Percentiles rank a stretch among this genome's conserved stretches.
Evolutionary conservation across 2,888 invertebrate species (phyloP).

Genomic region (Axea sp.): DNA sequence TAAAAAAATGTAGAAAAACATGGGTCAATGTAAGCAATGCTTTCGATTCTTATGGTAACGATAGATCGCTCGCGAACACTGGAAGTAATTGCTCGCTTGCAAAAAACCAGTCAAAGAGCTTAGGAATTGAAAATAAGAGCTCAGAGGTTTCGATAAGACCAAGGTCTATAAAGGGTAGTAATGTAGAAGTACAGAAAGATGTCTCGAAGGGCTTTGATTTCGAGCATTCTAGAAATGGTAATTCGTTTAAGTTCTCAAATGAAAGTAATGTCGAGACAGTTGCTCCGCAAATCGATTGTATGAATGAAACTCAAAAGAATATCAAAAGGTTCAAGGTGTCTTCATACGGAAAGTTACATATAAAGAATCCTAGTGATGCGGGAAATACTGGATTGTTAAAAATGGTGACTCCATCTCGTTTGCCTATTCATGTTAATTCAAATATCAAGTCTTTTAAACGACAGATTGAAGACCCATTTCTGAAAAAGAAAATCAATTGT

Average conservation of each 20-base stretch:
- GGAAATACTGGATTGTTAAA: neutral
- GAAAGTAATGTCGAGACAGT: constrained; percentile 3
- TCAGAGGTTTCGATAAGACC: constrained; percentile 11
- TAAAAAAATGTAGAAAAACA: neutral
- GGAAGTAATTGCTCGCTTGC: constrained; percentile 16
- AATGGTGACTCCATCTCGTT: neutral
- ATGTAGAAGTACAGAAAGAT: neutral
- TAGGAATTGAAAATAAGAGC: neutral
- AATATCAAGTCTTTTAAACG: neutral
- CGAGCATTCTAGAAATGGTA: neutral
- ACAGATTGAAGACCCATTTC: neutral
- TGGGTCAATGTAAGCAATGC: too few relatives aligned
- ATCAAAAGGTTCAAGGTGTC: too few relatives aligned
- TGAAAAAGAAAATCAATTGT: neutral
- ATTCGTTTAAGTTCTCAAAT: too few relatives aligned
- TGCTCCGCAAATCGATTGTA: neutral
- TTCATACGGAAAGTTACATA: neutral
- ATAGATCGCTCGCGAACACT: neutral
- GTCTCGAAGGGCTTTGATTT: neutral
- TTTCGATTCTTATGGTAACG: neutral
- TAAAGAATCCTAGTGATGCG: neutral
- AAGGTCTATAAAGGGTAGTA: neutral
- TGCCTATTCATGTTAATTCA: constrained; percentile 6
- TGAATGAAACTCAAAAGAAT: neutral
- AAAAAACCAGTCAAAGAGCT: neutral